phyloP scores from a whole-genome alignment of 1,140 invertebrate genomes.

The Akabosia matsudoensis region DNA sequence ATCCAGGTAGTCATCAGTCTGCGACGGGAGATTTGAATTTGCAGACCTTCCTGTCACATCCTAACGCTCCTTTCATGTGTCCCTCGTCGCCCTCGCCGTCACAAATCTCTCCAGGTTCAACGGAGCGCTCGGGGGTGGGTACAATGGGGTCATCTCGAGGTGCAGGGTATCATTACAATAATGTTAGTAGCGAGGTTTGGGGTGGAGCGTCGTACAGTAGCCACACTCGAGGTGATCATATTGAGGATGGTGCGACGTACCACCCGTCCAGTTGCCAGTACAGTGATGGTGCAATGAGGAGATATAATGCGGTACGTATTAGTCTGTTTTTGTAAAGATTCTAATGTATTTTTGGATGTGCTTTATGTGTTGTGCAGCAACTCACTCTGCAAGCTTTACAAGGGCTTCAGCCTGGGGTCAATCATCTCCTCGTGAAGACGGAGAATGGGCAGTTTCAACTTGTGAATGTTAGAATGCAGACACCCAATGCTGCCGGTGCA shows the following conservation, averaged over 20 bases:
- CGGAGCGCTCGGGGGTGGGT: background rate
- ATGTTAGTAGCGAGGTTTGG: background rate
- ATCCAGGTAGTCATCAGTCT: background rate
- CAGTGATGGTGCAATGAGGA: slow-evolving; percentile 38
- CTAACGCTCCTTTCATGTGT: background rate
- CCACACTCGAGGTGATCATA: background rate
- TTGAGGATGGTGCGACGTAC: background rate
- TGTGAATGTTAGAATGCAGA: slow-evolving; percentile 76
- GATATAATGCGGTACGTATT: slow-evolving; percentile 47
- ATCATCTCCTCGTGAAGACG: slow-evolving; percentile 64
- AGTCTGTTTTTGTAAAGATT: slow-evolving; percentile 40
- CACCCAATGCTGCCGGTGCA: slow-evolving; percentile 56
- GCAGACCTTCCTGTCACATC: slow-evolving; percentile 1
- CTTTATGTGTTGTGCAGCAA: slow-evolving; percentile 58
- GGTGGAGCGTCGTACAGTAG: background rate
- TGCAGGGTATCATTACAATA: background rate
- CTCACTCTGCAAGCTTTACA: slow-evolving; percentile 81
- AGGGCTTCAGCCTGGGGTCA: slow-evolving; percentile 74
- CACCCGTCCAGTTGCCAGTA: slow-evolving; percentile 33
- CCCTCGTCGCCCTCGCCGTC: background rate
- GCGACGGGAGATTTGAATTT: background rate
- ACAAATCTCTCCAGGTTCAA: background rate
- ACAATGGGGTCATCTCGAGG: too few species aligned
- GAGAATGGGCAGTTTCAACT: slow-evolving; percentile 92
- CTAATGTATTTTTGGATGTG: slow-evolving; percentile 43